Evolutionary conservation across 2,113 vertebrate species (phyloP), one percentile per base, ranked within the genome.

Genomic region (Callionymus lyra): DNA sequence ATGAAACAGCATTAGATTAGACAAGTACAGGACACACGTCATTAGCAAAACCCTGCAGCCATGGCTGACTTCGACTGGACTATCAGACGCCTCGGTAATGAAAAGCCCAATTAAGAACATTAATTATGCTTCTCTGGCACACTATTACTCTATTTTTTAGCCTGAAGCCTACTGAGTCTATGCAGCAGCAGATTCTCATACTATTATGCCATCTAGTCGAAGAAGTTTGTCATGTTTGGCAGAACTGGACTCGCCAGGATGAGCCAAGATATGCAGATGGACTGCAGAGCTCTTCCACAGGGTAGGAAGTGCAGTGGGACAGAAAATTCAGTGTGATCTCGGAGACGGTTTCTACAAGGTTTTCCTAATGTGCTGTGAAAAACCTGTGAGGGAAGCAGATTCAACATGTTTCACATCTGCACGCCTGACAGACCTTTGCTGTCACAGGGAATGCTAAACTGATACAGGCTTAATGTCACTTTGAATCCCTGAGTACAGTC

Each of bases 101-200:
- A 54, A 65, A 81, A 59, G 52, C 63, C 74, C 70, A 82, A 81
- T 82, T 79, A 81, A 53, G 53, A 64, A 47, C 67, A 79, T 81
- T 77, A 79, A 76, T 81, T 79, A 76, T 81, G 78, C 80, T 76
- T 81, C 70, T 49, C 54, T 77, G 78, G 65, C 68, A 74, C 72
- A 79, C 70, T 72, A 74, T 79, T 63, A 56, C 63, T 71, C 57
- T 65, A 58, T 55, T 57, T 55, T 74, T 72, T 78, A 57, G 74
- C 78, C 78, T 10, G 62, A 56, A 77, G 80, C 59, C 16, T 27
- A 70, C 71, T 74, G 66, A 48, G 17, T 50, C 49, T 43, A 44
- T 12, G 27, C 16, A 46, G 61, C 21, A 27, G 21, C 53, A 37
- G 44, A 27, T 55, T 65, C 53, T 60, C 31, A 6, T 63, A 56